Evolutionary conservation across 2,113 vertebrate genomes (phyloP).

Genomic region (Malurus cyaneus): DNA sequence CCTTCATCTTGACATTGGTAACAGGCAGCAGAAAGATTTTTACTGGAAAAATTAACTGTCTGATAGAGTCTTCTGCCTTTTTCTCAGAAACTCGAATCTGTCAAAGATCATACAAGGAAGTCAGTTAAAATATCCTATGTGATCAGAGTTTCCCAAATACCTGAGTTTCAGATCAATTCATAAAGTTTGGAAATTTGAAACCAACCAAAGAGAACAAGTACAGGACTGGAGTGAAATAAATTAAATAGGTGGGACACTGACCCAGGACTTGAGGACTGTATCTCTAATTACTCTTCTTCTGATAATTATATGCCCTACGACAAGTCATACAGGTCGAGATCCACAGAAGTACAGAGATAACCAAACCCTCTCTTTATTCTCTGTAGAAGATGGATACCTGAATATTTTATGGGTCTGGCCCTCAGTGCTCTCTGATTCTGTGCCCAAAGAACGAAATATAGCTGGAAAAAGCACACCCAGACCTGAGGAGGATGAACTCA

Average conservation of each 20-base stretch:
- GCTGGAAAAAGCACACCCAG: neutral
- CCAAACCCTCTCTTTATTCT: neutral
- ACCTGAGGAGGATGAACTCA: neutral
- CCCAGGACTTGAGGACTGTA: neutral
- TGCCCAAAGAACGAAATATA: neutral
- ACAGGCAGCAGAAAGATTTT: neutral
- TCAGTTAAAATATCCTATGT: neutral
- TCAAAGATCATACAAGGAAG: neutral
- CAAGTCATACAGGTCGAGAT: neutral
- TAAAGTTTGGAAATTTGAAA: neutral
- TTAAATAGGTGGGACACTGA: neutral
- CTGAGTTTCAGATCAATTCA: neutral
- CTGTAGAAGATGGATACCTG: neutral
- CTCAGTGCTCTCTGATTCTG: neutral
- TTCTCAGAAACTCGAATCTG: neutral
- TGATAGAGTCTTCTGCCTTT: neutral
- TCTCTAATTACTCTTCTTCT: neutral
- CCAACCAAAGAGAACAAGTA: neutral
- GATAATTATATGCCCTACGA: neutral
- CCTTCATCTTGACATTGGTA: neutral
- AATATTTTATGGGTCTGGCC: neutral
- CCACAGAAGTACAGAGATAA: neutral
- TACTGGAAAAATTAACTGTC: neutral
- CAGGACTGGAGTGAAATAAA: neutral
- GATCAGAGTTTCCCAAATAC: neutral